Conservation (phyloP, 2,113 vertebrate species). For the Illadopsis cleaveri region DNA sequence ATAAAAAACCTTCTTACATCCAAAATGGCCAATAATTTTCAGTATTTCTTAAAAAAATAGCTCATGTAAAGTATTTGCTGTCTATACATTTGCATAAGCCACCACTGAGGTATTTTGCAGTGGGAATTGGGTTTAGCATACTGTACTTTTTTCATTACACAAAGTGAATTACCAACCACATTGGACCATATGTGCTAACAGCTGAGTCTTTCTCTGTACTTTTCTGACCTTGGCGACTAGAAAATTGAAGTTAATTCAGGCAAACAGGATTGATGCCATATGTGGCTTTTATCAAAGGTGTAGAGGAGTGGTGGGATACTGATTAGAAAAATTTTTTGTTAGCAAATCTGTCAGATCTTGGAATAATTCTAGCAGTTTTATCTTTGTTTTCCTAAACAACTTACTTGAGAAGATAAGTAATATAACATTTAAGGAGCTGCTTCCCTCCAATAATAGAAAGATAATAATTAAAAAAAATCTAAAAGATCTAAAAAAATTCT, state of each 20-base stretch:
- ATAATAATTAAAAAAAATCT: neutral
- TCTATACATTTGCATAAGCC: neutral
- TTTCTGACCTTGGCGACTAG: slow-evolving; percentile 60
- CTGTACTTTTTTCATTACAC: slow-evolving; percentile 35
- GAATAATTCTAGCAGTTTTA: slow-evolving; percentile 45
- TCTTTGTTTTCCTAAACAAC: slow-evolving; percentile 23
- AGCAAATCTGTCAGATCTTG: slow-evolving; percentile 61
- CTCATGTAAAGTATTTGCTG: neutral
- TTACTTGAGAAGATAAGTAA: slow-evolving; percentile 31
- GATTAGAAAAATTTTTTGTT: slow-evolving; percentile 43
- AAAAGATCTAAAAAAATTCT: neutral
- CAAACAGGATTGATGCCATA: slow-evolving; percentile 63
- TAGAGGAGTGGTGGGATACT: neutral
- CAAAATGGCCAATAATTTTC: neutral
- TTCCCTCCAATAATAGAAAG: neutral
- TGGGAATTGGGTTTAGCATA: slow-evolving; percentile 24
- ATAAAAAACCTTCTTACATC: neutral
- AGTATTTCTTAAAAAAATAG: neutral
- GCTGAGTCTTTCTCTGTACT: slow-evolving; percentile 63
- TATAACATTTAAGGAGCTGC: neutral
- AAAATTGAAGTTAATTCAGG: slow-evolving; percentile 71
- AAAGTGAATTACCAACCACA: slow-evolving; percentile 60
- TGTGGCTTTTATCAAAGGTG: slow-evolving; percentile 51
- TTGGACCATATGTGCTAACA: slow-evolving; percentile 69
- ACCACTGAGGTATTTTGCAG: neutral